A percentile compares a stretch with the other conserved stretches of the same genome.
Conservation (phyloP, 2,113 vertebrate species). For the Corapipo altera region DNA sequence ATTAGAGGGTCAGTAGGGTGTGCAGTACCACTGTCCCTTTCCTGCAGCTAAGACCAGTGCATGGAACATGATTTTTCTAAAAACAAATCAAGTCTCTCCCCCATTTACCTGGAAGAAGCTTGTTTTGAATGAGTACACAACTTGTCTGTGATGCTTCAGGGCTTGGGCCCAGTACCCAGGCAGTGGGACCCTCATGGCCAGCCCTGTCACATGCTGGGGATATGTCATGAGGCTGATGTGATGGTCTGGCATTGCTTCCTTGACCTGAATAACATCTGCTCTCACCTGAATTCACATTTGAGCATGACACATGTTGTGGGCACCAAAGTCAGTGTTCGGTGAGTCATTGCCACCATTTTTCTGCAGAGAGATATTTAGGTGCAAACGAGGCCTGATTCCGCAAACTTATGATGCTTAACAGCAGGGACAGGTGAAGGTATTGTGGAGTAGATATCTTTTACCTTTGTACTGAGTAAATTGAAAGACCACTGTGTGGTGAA, state of each 20-base stretch:
- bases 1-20: neutral
- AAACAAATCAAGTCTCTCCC: neutral
- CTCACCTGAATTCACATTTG: fast-evolving
- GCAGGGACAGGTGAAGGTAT: neutral
- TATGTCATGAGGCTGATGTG: fast-evolving
- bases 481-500: neutral
- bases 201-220: fast-evolving
- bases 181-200: neutral
- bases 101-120: neutral
- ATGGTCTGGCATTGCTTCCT: neutral
- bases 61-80: neutral
- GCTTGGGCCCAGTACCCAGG: neutral
- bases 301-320: neutral
- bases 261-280: neutral
- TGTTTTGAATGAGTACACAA: neutral
- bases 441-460: neutral
- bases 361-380: neutral
- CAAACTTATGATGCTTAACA: neutral
- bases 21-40: neutral
- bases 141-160: neutral
- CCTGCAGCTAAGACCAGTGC: neutral
- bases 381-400: neutral
- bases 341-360: neutral
- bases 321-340: neutral
- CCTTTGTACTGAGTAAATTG: neutral